phyloP scores from a whole-genome alignment of 2,888 invertebrate genomes.

The Colostygia pectinataria region DNA sequence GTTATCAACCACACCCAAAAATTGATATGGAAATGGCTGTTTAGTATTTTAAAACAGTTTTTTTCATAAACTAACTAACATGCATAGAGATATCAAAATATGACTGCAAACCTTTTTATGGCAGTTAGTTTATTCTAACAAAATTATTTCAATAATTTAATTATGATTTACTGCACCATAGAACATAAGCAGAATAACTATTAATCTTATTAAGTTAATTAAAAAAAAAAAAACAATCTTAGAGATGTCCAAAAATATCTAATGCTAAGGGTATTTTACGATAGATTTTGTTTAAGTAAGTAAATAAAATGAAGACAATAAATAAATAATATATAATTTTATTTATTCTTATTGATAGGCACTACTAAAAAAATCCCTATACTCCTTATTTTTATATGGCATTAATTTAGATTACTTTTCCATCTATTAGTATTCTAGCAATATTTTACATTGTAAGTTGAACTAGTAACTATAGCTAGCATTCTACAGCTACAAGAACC shows the following conservation, averaged over 20 bases:
- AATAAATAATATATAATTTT: constrained; percentile 39
- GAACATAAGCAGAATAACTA: too few species aligned
- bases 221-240: too few species aligned
- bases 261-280: too few species aligned
- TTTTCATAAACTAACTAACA: too few species aligned
- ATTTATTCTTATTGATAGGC: constrained; percentile 49
- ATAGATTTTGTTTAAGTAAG: background rate
- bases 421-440: constrained; percentile 1
- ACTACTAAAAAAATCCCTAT: constrained; percentile 60
- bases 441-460: background rate
- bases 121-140: too few species aligned
- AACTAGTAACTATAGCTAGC: constrained; percentile 7
- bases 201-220: too few species aligned
- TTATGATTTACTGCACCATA: too few species aligned
- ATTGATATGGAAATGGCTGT: constrained; percentile 97
- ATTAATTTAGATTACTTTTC: constrained; percentile 8
- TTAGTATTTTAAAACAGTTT: background rate
- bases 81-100: too few species aligned
- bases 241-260: too few species aligned
- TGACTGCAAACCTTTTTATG: too few species aligned
- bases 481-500: background rate
- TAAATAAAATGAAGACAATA: constrained; percentile 3
- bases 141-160: too few species aligned
- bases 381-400: constrained; percentile 53
- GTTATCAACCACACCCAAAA: constrained; percentile 94